Percentiles rank a stretch among this genome's conserved stretches.
phyloP scores from a whole-genome alignment of 2,888 invertebrate species.

The Parthenolecanium corni region DNA sequence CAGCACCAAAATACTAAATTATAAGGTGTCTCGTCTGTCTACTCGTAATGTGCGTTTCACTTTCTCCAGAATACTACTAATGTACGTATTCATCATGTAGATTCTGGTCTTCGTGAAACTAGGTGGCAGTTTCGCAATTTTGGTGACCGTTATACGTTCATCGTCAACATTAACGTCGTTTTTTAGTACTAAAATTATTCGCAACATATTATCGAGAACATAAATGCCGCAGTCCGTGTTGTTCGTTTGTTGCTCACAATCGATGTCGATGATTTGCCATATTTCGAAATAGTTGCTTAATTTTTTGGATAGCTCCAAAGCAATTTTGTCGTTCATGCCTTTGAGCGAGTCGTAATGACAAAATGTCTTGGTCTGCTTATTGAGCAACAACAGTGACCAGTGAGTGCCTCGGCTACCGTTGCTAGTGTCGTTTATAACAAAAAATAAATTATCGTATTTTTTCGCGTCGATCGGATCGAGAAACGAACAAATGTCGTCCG shows the following conservation, averaged over 20 bases:
- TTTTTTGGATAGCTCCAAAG: slow-evolving; percentile 13
- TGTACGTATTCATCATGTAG: slow-evolving; percentile 26
- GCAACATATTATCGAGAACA: slow-evolving; percentile 20
- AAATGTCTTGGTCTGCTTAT: slow-evolving; percentile 7
- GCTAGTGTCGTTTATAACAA: slow-evolving; percentile 24
- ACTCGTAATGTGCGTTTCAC: slow-evolving; percentile 15
- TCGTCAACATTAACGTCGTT: slow-evolving; percentile 17
- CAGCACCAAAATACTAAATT: background rate
- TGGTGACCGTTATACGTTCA: slow-evolving; percentile 7
- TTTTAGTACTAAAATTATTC: slow-evolving; percentile 14
- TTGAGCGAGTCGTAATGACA: slow-evolving; percentile 23
- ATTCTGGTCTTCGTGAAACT: slow-evolving; percentile 23
- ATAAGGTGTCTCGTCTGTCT: background rate
- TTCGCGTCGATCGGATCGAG: slow-evolving; percentile 19
- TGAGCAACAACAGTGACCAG: slow-evolving; percentile 18
- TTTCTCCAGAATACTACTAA: slow-evolving; percentile 9
- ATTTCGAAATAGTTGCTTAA: slow-evolving; percentile 18
- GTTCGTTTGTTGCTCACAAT: slow-evolving; percentile 22
- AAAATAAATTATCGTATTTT: slow-evolving; percentile 22
- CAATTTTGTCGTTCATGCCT: slow-evolving; percentile 22
- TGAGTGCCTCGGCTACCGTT: slow-evolving; percentile 22
- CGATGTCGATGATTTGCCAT: slow-evolving; percentile 22
- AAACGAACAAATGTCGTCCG: slow-evolving; percentile 12
- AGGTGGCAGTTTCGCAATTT: slow-evolving; percentile 17
- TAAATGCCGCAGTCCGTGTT: slow-evolving; percentile 23